A percentile compares a stretch with the other conserved stretches of the same genome.
Conservation (phyloP, 2,113 vertebrate species). For the Apaloderma vittatum region DNA sequence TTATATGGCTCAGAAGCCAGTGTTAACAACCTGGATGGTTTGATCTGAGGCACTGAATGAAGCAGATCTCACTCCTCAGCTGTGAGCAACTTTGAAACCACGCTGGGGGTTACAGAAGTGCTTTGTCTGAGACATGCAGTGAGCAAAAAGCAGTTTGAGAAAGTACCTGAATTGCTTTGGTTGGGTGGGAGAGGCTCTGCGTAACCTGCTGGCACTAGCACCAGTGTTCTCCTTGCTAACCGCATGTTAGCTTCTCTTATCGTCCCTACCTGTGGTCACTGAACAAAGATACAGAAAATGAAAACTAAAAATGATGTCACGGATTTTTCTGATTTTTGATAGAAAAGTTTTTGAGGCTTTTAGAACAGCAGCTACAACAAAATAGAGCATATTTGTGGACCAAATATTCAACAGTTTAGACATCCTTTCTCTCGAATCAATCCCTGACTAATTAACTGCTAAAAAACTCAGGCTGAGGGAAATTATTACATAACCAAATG, state of each 20-base stretch:
- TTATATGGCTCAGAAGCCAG: background rate
- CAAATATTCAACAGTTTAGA: background rate
- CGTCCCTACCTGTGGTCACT: background rate
- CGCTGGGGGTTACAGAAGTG: background rate
- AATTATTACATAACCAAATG: slow-evolving; percentile 27
- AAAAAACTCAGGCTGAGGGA: slow-evolving; percentile 21
- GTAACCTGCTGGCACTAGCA: background rate
- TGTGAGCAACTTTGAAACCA: background rate
- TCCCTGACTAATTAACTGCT: slow-evolving; percentile 62
- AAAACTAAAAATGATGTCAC: background rate
- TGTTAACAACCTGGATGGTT: background rate
- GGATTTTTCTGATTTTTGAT: background rate
- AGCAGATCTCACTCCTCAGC: background rate
- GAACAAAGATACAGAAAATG: background rate
- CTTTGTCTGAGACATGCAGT: background rate
- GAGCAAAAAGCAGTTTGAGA: background rate
- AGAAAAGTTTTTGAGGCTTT: background rate
- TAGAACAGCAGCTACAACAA: background rate
- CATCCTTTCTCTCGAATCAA: slow-evolving; percentile 5
- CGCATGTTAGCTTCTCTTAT: background rate
- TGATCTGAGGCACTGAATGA: background rate
- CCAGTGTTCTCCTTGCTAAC: background rate
- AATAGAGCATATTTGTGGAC: background rate
- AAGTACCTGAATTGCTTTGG: background rate
- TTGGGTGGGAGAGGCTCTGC: background rate